Percentiles rank a stretch among this genome's conserved stretches.
These are phyloP conservation scores for Oscheius sp. DNA, from an alignment of 1,140 invertebrate genomes.

Conservation along the genomic window DNA sequence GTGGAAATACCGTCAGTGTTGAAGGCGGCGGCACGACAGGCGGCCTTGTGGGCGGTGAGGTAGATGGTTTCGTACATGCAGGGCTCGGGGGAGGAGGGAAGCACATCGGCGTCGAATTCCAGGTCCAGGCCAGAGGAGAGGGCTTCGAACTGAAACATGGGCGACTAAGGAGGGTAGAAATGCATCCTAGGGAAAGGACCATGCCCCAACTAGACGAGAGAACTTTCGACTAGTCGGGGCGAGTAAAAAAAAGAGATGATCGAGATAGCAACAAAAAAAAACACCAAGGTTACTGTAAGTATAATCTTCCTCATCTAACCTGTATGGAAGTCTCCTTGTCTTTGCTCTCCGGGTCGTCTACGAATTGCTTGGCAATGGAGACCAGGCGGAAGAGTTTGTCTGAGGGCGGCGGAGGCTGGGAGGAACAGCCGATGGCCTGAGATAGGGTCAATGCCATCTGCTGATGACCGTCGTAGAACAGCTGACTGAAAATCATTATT, in stretches of 20 bases:
- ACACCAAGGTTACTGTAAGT: no score
- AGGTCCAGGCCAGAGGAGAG: constrained; percentile 73
- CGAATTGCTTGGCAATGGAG: constrained; percentile 78
- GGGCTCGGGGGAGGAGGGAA: constrained; percentile 77
- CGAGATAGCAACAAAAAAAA: no score
- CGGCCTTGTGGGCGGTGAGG: constrained; percentile 95
- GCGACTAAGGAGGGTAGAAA: no score
- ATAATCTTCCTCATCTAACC: constrained; percentile 52
- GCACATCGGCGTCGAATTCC: constrained; percentile 86
- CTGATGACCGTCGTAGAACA: constrained; percentile 81
- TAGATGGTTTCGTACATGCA: constrained; percentile 96
- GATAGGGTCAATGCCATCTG: constrained; percentile 79
- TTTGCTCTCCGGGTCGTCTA: constrained; percentile 67
- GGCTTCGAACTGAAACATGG: constrained; percentile 42
- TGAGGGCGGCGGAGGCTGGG: constrained; percentile 89
- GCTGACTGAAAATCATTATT: constrained; percentile 67
- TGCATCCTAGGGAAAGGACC: no score
- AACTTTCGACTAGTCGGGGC: no score
- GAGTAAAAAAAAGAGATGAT: background rate
- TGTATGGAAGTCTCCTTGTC: constrained; percentile 42
- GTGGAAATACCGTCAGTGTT: constrained; percentile 73
- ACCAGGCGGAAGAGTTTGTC: constrained; percentile 83
- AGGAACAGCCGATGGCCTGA: constrained; percentile 71
- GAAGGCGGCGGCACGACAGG: constrained; percentile 89
- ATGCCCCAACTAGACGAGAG: no score